Conservation (phyloP, 2,888 invertebrate genomes). For the Dynastes tityus region DNA sequence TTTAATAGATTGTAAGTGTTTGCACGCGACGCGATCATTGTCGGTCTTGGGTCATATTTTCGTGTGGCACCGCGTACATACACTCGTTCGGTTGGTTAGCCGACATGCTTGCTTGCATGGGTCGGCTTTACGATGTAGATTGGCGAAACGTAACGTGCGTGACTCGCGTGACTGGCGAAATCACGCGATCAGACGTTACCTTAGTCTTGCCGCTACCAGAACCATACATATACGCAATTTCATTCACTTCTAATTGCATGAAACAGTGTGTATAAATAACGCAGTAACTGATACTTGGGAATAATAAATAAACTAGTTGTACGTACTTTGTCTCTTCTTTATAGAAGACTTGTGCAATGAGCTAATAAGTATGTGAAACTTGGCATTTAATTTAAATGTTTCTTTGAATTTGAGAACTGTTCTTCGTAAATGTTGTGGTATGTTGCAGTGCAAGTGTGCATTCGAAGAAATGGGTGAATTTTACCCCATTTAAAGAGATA, state of each 20-base stretch:
- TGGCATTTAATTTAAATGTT: too few species aligned
- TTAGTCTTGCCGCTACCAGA: constrained; percentile 17
- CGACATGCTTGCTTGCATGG: constrained; percentile 7
- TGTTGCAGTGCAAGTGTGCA: too few species aligned
- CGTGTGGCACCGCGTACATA: not conserved
- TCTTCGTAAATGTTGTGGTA: too few species aligned
- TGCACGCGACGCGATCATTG: constrained; percentile 52
- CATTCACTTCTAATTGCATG: constrained; percentile 22
- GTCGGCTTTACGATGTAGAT: constrained; percentile 17
- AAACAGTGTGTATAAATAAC: constrained; percentile 14
- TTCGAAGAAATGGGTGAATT: too few species aligned
- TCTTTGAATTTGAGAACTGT: too few species aligned
- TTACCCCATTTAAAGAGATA: too few species aligned
- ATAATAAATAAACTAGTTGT: not conserved
- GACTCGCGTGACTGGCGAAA: constrained; percentile 55
- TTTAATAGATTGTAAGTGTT: constrained; percentile 48
- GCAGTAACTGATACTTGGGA: constrained; percentile 7
- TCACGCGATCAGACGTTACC: constrained; percentile 44
- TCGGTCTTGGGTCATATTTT: constrained; percentile 24
- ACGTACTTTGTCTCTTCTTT: not conserved
- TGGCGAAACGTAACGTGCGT: constrained; percentile 54
- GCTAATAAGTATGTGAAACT: too few species aligned
- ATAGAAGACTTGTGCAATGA: constrained; percentile 12
- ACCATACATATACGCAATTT: constrained; percentile 18
- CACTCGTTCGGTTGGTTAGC: constrained; percentile 16